A percentile compares a stretch with the other conserved stretches of the same genome.
Evolutionary conservation across 2,113 vertebrate genomes (phyloP).

Genomic region (Lagenorhynchus albirostris): DNA sequence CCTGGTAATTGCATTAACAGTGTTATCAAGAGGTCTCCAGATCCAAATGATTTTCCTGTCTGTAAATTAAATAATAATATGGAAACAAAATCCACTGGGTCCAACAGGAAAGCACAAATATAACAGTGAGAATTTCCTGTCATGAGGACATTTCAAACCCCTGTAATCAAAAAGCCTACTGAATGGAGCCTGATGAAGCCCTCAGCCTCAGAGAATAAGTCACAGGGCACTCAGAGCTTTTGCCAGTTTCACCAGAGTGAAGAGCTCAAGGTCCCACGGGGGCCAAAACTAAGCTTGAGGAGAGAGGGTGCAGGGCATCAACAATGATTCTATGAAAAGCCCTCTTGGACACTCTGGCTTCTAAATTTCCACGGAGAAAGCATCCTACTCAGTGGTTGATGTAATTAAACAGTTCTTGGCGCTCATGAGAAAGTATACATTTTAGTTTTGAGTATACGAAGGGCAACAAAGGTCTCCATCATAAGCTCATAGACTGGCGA

Average conservation of each 20-base stretch:
- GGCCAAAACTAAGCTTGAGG: not conserved
- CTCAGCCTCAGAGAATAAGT: slow-evolving; percentile 50
- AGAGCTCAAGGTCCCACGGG: not conserved
- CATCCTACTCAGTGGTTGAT: not conserved
- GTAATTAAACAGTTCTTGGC: not conserved
- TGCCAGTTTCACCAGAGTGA: not conserved
- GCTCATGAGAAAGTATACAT: not conserved
- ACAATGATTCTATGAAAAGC: not conserved
- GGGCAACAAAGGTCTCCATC: not conserved
- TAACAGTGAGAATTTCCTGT: slow-evolving; percentile 83
- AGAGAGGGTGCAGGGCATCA: not conserved
- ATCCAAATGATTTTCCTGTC: slow-evolving; percentile 82
- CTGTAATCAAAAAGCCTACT: not conserved
- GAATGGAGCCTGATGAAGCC: slow-evolving; percentile 9
- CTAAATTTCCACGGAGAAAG: not conserved
- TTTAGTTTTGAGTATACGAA: not conserved
- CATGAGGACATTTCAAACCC: not conserved
- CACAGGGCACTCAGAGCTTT: slow-evolving; percentile 34
- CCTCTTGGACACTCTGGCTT: slow-evolving; percentile 38
- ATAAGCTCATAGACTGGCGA: not conserved
- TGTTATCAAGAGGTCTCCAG: slow-evolving; percentile 80
- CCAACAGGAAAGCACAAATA: slow-evolving; percentile 81
- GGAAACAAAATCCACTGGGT: slow-evolving; percentile 72
- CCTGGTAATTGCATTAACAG: slow-evolving; percentile 77
- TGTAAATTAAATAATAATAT: slow-evolving; percentile 71